Percentiles rank a stretch among this genome's conserved stretches.
Conservation (phyloP, 1,140 invertebrate species). For the Hesperophylax magnus region DNA sequence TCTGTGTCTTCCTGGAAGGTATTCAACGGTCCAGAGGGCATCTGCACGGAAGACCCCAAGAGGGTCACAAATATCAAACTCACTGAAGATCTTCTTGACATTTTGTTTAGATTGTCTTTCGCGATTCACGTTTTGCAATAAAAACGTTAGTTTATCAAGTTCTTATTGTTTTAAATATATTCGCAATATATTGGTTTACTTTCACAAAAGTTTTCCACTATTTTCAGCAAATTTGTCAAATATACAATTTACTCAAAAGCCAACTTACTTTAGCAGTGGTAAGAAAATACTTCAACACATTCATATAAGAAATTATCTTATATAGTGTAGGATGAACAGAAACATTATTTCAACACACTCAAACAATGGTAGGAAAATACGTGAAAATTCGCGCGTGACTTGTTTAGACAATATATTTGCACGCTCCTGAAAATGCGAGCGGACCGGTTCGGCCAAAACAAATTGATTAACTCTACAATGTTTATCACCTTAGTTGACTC, state of each 20-base stretch:
- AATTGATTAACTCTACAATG: background rate
- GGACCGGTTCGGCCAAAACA: slow-evolving; percentile 3
- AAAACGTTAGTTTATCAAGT: too few relatives aligned
- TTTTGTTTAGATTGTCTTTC: too few relatives aligned
- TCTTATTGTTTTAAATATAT: too few relatives aligned
- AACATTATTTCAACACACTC: background rate
- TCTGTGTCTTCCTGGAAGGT: slow-evolving; percentile 16
- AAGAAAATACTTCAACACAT: background rate
- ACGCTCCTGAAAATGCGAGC: slow-evolving; percentile 1
- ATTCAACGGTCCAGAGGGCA: background rate
- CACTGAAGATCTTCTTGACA: too few relatives aligned
- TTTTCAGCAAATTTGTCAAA: too few relatives aligned
- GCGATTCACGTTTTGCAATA: too few relatives aligned
- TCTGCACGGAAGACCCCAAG: background rate
- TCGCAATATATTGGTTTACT: too few relatives aligned
- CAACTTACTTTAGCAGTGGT: background rate
- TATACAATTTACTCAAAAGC: too few relatives aligned
- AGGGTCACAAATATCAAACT: background rate
- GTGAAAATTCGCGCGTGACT: background rate
- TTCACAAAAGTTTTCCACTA: too few relatives aligned
- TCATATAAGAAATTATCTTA: background rate
- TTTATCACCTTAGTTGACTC: background rate
- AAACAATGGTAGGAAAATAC: background rate
- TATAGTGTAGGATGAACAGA: background rate
- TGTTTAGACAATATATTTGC: background rate